Base-by-base conservation (phyloP, 2,113 vertebrate genomes). In the Maccullochella peelii region DNA sequence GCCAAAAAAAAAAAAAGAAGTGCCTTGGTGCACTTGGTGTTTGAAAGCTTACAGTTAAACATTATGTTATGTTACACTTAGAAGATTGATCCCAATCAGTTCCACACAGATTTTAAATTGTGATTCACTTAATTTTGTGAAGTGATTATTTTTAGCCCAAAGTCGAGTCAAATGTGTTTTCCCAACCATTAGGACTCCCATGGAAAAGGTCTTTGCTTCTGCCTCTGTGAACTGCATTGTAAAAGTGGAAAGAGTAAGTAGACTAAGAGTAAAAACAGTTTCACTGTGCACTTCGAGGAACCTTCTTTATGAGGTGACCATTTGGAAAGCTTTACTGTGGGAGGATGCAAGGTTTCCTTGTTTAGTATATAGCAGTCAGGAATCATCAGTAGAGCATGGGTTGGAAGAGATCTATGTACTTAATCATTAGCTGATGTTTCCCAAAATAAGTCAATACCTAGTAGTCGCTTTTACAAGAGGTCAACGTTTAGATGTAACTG, bases 231-330 rank as follows among this genome's bases (percentile, higher is more conserved):
- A 61, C 59, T 49, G 27, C 63, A 30, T n/a, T n/a, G n/a, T n/a
- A n/a, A n/a, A n/a, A n/a, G n/a, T n/a, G n/a, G n/a, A n/a, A n/a
- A n/a, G n/a, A n/a, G n/a, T n/a, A n/a, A n/a, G n/a, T n/a, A n/a
- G 49, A 50, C 16, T 20, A 20, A 50, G 16, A n/a, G n/a, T 82
- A 49, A 89, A 86, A 87, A 72, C 58, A n/a, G 55, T 69, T 86
- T 79, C 57, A 69, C 38, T 76, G 73, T 78, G 44, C 20, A 86
- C 77, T 83, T n/a, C 71, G 80, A 84, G 85, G 74, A 90, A 76
- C 75, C 33, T 58, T 77, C 72, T 91, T 91, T 79, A 90, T 81
- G 84, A 88, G 88, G 70, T 78, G 61, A 90, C 78, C 33, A 16
- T 82, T 87, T 80, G 87, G 75, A 79, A 88, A 63, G 40, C 42